Percentiles rank a stretch among this genome's conserved stretches.
phyloP scores from a whole-genome alignment of 2,797 vertebrate species.

The Lemur catta region DNA sequence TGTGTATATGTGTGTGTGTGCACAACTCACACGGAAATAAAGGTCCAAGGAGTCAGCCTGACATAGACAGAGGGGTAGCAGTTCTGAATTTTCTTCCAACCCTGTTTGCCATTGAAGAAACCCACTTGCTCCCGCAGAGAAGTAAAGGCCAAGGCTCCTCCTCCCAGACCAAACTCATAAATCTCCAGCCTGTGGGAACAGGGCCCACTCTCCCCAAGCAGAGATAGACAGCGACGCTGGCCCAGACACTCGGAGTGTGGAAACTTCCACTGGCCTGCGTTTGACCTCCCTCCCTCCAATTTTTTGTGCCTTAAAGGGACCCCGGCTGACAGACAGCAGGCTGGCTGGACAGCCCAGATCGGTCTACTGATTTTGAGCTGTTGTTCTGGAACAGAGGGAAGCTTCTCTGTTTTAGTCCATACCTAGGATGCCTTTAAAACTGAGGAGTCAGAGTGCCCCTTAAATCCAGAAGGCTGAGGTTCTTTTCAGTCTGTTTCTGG shows the following conservation, averaged over 20 bases:
- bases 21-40: background rate
- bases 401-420: background rate
- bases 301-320: constrained; percentile 67
- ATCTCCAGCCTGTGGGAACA: constrained; percentile 69
- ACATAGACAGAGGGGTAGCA: background rate
- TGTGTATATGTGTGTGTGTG: accelerated
- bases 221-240: constrained; percentile 53
- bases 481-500: background rate
- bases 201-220: constrained; percentile 65
- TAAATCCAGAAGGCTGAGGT: background rate
- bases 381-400: background rate
- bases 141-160: constrained; percentile 19
- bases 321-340: constrained; percentile 32
- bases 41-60: background rate
- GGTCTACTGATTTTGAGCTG: background rate
- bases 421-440: background rate
- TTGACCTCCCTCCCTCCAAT: constrained; percentile 71
- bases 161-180: constrained; percentile 72
- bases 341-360: background rate
- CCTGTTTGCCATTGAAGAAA: constrained; percentile 46
- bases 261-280: constrained; percentile 73
- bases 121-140: constrained; percentile 32
- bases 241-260: constrained; percentile 59
- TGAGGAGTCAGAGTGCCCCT: background rate
- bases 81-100: constrained; percentile 24